Base-by-base conservation (phyloP, 1,140 invertebrate species). In the Heliconius nattereri region DNA sequence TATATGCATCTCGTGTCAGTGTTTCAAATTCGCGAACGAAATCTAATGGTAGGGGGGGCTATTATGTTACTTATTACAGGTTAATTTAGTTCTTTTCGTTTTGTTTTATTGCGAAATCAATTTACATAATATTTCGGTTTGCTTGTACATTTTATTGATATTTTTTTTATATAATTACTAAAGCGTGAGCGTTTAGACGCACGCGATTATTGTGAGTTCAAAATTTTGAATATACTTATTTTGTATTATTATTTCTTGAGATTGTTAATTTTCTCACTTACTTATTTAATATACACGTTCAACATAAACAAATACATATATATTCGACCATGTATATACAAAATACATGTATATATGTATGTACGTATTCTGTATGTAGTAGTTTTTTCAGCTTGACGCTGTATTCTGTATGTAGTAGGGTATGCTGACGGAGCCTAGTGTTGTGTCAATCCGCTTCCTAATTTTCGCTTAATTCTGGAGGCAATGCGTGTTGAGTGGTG, bases 1-100 rank as follows among this genome's bases (percentile, higher is more conserved):
- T 83, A 81, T 85, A 84, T 85, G 86, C 84, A 88, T 66, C 85
- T 87, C 89, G 88, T 87, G 88, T 88, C 84, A 87, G 85, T 81
- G 81, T 88, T 87, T 85, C 79, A 75, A 89, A 90, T 85, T 82
- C 60, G 81, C 79, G 72, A 85, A 84, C 84, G 84, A 83, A 86
- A 84, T 85, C 82, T 81, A 75, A 81, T 77, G n/a, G 74, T 16
- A 32, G 76, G 77, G 75, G 75, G 72, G 74, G 60, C 76, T 82
- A 80, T 81, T 73, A 49, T 52, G 40, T 73, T 40, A 73, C 20
- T 72, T 23, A n/a, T 72, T 73, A 37, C 20, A 73, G 35, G 72
- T 73, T 45, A 73, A 73, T 45, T 26, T 45, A 37, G 20, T 13
- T 45, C 0, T 37, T 40, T 73, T 73, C 35, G n/a, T 45, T 45